Conservation (phyloP, 2,888 invertebrate genomes). For the Drosophila falleni region DNA sequence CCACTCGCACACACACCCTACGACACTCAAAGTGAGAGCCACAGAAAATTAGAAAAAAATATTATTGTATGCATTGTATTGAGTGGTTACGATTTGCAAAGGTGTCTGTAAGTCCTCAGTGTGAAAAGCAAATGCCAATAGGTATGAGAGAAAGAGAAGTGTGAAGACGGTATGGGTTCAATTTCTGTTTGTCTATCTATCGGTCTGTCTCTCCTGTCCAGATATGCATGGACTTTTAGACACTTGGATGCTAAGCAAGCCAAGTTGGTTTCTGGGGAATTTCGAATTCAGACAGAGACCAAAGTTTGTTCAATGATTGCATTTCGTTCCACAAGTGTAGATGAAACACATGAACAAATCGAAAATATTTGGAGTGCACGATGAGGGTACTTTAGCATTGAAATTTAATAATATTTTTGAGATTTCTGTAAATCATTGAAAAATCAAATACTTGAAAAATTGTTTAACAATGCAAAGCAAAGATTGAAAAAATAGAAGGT, state of each 20-base stretch:
- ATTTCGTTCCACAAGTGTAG: conserved; percentile 26
- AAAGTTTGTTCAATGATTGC: conserved; percentile 41
- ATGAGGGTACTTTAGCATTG: conserved; percentile 12
- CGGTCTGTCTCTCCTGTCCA: conserved; percentile 24
- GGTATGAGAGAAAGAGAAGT: conserved; percentile 1
- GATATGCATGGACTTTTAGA: conserved; percentile 56
- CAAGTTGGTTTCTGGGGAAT: conserved; percentile 35
- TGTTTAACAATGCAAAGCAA: not conserved
- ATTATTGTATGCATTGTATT: conserved; percentile 72
- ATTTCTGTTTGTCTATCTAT: conserved; percentile 44
- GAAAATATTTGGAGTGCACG: conserved; percentile 15
- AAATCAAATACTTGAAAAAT: conserved; percentile 12
- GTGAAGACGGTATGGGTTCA: conserved; percentile 15
- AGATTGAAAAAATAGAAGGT: not conserved
- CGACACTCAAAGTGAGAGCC: conserved; percentile 36
- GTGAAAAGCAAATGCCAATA: conserved; percentile 42
- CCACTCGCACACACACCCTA: conserved; percentile 4
- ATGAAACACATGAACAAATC: conserved; percentile 24
- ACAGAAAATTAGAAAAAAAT: conserved; percentile 75
- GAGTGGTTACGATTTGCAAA: conserved; percentile 59
- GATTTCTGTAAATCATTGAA: conserved; percentile 17
- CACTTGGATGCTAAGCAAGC: conserved; percentile 50
- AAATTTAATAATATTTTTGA: conserved; percentile 10
- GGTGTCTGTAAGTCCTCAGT: conserved; percentile 41
- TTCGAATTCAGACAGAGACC: conserved; percentile 26